These are phyloP conservation scores for human DNA, from an alignment of 2,113 vertebrate genomes.

Conservation along the genomic window DNA sequence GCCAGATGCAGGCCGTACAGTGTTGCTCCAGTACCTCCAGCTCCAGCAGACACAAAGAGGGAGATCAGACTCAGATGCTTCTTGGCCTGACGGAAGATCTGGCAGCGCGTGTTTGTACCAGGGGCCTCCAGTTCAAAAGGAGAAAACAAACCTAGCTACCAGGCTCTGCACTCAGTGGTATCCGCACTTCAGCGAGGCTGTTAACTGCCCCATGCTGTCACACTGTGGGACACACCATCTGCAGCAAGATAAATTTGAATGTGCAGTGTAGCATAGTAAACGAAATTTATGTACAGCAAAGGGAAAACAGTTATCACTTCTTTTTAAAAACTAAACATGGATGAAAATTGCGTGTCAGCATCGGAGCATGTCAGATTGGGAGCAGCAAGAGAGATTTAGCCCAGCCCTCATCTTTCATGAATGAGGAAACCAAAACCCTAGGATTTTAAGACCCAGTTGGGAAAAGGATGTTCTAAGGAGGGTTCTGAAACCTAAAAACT, in stretches of 20 bases:
- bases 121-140: too few species aligned
- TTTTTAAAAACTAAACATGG: not conserved
- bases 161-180: too few species aligned
- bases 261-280: not conserved
- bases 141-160: too few species aligned
- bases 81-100: too few species aligned
- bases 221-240: not conserved
- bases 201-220: not conserved
- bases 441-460: not conserved
- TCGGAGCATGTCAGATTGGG: rapidly evolving
- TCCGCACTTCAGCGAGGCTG: rapidly evolving
- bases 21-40: too few species aligned
- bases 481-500: not conserved
- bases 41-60: too few species aligned
- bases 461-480: not conserved
- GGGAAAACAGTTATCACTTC: not conserved
- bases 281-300: rapidly evolving
- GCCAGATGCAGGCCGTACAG: too few species aligned
- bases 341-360: rapidly evolving
- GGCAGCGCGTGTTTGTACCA: too few species aligned
- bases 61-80: too few species aligned
- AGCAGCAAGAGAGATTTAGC: not conserved
- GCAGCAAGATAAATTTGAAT: rapidly evolving
- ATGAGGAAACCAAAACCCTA: not conserved
- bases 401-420: too few species aligned